A percentile compares a stretch with the other conserved stretches of the same genome.
Conservation (phyloP, 2,113 vertebrate genomes). For the Notothenia rossii region DNA sequence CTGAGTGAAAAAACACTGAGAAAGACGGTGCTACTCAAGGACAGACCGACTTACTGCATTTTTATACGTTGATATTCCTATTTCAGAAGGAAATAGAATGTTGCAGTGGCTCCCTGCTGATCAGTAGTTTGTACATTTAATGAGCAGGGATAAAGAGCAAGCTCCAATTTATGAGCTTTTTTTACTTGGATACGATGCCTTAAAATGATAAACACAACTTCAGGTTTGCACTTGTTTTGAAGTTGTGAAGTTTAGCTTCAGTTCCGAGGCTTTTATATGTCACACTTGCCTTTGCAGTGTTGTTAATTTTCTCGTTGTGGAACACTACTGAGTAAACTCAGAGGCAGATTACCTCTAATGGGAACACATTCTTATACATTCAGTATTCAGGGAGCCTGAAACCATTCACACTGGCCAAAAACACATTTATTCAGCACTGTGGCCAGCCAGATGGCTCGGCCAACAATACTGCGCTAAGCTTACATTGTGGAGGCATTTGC, state of each 20-base stretch:
- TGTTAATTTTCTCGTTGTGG: not conserved
- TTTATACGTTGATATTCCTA: slow-evolving; percentile 2
- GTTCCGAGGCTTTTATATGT: not conserved
- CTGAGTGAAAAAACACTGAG: not conserved
- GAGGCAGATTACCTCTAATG: slow-evolving; percentile 12
- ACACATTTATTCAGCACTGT: slow-evolving; percentile 25
- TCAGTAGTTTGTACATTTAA: too few species aligned
- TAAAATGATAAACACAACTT: slow-evolving; percentile 1
- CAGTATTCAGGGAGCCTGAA: not conserved
- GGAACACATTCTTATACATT: slow-evolving; percentile 7
- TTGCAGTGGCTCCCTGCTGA: not conserved
- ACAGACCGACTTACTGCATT: slow-evolving; percentile 1
- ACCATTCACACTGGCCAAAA: slow-evolving; percentile 14
- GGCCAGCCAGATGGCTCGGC: slow-evolving; percentile 40
- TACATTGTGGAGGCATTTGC: slow-evolving; percentile 24
- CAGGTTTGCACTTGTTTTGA: not conserved
- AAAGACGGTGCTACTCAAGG: slow-evolving; percentile 8
- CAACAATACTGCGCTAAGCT: slow-evolving; percentile 5
- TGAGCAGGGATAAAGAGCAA: not conserved
- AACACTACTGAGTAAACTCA: not conserved
- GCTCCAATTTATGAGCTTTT: slow-evolving; percentile 3
- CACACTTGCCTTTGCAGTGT: slow-evolving; percentile 6
- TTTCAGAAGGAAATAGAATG: slow-evolving; percentile 24
- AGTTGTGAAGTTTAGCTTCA: not conserved
- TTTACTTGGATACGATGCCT: not conserved